phyloP scores from a whole-genome alignment of 1,140 invertebrate genomes.

The Hylaeus volcanicus region DNA sequence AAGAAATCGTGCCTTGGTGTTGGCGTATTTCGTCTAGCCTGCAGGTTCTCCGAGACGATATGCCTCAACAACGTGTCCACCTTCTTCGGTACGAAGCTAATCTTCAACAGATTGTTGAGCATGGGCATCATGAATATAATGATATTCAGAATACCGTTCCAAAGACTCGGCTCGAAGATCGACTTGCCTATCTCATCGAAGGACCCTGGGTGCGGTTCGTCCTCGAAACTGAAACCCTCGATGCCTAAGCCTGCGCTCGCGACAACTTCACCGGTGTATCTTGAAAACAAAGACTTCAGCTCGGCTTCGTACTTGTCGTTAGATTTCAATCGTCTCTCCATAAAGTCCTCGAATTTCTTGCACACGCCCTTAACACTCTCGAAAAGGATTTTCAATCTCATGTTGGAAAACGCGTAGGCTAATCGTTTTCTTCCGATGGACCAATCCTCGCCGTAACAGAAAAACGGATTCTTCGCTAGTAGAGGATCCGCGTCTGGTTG shows the following conservation, averaged over 20 bases:
- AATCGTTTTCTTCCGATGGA: constrained; percentile 36
- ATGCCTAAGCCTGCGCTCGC: constrained; percentile 79
- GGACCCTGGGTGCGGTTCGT: constrained; percentile 6
- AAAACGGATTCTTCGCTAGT: constrained; percentile 68
- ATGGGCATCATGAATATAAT: background rate
- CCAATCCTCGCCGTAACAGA: constrained; percentile 62
- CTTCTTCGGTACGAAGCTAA: constrained; percentile 25
- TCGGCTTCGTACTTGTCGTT: constrained; percentile 57
- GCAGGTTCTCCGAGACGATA: constrained; percentile 34
- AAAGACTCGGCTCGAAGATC: constrained; percentile 49
- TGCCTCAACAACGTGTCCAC: constrained; percentile 52
- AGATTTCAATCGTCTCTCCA: constrained; percentile 33
- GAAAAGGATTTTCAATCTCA: constrained; percentile 53
- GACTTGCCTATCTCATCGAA: constrained; percentile 56
- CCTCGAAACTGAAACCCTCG: constrained; percentile 59
- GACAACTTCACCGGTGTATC: constrained; percentile 80
- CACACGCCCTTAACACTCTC: constrained; percentile 21
- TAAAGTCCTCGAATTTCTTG: constrained; percentile 45
- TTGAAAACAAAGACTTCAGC: constrained; percentile 69
- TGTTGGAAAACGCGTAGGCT: constrained; percentile 46
- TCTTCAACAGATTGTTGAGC: background rate
- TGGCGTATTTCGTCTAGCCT: constrained; percentile 1
- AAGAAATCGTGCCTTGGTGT: constrained; percentile 60
- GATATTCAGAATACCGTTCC: background rate
- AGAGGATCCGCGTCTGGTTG: constrained; percentile 48